These are phyloP conservation scores for Porites evermanni DNA, from an alignment of 92 coral and sea anemone genomes.

Conservation along the genomic window DNA sequence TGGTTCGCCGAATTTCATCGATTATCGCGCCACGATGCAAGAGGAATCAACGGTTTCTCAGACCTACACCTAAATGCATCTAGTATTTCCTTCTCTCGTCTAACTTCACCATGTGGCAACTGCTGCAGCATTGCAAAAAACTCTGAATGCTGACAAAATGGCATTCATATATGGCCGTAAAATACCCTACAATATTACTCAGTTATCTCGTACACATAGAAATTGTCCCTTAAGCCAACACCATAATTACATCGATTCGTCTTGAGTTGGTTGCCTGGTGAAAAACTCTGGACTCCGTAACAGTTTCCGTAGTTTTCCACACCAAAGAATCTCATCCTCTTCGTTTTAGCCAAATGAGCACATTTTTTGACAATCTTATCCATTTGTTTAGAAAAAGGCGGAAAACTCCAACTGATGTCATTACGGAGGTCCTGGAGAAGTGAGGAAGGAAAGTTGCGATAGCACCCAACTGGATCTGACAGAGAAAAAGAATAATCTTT, in stretches of 20 bases:
- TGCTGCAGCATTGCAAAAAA: too few relatives aligned
- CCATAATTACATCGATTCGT: slow-evolving; percentile 12
- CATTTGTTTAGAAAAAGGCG: not conserved
- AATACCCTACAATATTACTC: not conserved
- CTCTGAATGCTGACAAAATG: too few relatives aligned
- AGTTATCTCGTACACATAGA: slow-evolving; percentile 11
- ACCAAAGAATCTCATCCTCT: slow-evolving; percentile 21
- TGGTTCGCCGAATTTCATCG: too few relatives aligned
- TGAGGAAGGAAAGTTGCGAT: not conserved
- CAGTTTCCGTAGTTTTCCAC: slow-evolving; percentile 33
- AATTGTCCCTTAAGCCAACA: slow-evolving; percentile 10
- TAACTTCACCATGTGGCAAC: too few relatives aligned
- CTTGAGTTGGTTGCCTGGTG: not conserved
- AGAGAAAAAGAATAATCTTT: not conserved
- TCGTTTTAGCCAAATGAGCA: not conserved
- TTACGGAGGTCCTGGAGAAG: not conserved
- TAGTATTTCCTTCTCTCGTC: too few relatives aligned
- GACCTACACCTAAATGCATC: too few relatives aligned
- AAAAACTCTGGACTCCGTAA: not conserved
- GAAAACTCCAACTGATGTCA: slow-evolving; percentile 21
- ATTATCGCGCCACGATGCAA: too few relatives aligned
- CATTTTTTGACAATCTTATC: slow-evolving; percentile 4
- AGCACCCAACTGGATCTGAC: slow-evolving; percentile 19
- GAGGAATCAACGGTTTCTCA: too few relatives aligned
- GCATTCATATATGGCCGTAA: not conserved